Conservation (phyloP, 2,888 invertebrate genomes). For the Leptinotarsa juncta region DNA sequence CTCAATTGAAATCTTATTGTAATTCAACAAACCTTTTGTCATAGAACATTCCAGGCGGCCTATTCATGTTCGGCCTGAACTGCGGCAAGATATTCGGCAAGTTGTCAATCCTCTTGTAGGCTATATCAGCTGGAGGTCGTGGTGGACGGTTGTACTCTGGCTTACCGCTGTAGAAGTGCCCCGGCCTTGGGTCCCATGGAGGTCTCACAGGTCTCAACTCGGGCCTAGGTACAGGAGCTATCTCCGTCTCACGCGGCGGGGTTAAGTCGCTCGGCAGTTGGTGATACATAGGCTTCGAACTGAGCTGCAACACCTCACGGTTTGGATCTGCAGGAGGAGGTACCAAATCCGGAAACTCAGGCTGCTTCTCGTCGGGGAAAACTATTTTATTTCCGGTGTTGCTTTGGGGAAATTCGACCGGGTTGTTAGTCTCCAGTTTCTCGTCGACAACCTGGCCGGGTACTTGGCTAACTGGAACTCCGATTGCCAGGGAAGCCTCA, state of each 20-base stretch:
- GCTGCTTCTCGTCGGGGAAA: slow-evolving; percentile 59
- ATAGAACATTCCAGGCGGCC: slow-evolving; percentile 48
- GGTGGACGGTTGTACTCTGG: slow-evolving; percentile 64
- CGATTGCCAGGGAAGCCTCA: slow-evolving; percentile 64
- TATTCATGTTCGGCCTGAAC: slow-evolving; percentile 76
- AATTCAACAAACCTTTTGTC: slow-evolving; percentile 27
- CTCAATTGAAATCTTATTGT: background rate
- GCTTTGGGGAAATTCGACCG: slow-evolving; percentile 48
- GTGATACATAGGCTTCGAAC: slow-evolving; percentile 64
- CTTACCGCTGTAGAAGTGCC: slow-evolving; percentile 64
- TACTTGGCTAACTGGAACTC: slow-evolving; percentile 57
- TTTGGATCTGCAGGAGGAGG: slow-evolving; percentile 50
- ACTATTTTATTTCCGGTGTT: slow-evolving; percentile 58
- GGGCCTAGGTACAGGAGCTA: slow-evolving; percentile 42
- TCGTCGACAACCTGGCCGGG: slow-evolving; percentile 65
- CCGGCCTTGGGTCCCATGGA: slow-evolving; percentile 66
- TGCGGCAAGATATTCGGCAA: slow-evolving; percentile 79
- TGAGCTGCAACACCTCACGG: slow-evolving; percentile 61
- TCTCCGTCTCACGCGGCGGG: slow-evolving; percentile 64
- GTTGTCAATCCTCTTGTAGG: slow-evolving; percentile 63
- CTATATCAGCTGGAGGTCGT: slow-evolving; percentile 59
- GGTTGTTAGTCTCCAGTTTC: slow-evolving; percentile 54
- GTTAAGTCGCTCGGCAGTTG: slow-evolving; percentile 66
- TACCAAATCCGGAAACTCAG: slow-evolving; percentile 48
- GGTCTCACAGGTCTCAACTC: slow-evolving; percentile 62